Percentiles rank a stretch among this genome's conserved stretches.
Conservation (phyloP, 1,140 invertebrate genomes). For the Eueides isabella region DNA sequence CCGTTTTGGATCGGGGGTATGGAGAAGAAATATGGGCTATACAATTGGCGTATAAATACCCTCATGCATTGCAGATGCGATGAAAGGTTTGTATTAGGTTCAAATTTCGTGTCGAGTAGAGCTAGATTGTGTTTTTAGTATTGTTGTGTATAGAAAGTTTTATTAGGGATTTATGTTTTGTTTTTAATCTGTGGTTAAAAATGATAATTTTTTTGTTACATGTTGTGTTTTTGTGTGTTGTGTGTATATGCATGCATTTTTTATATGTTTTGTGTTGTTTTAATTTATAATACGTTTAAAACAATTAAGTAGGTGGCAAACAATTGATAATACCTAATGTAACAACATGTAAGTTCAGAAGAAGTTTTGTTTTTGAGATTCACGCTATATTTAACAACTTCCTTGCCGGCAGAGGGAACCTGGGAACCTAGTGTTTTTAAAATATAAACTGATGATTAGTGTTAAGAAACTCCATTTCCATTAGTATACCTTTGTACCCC, state of each 20-base stretch:
- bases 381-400: too few species aligned
- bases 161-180: background rate
- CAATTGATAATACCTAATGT: too few species aligned
- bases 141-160: background rate
- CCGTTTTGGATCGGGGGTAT: constrained; percentile 91
- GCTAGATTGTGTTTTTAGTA: background rate
- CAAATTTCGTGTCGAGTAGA: background rate
- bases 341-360: too few species aligned
- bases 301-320: too few species aligned
- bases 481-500: too few species aligned
- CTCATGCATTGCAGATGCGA: constrained; percentile 95
- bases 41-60: constrained; percentile 93
- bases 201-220: background rate
- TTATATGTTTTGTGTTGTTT: constrained; percentile 13
- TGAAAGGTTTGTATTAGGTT: constrained; percentile 86
- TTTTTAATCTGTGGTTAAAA: background rate
- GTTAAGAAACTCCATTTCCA: too few species aligned
- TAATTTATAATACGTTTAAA: constrained; percentile 3
- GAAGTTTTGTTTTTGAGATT: too few species aligned
- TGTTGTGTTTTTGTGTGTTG: background rate
- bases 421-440: too few species aligned
- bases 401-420: too few species aligned
- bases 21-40: constrained; percentile 89
- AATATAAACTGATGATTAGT: too few species aligned
- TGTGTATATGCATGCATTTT: background rate